These are phyloP conservation scores for Hoplodrina ambigua DNA, from an alignment of 2,888 invertebrate genomes.

Conservation along the genomic window DNA sequence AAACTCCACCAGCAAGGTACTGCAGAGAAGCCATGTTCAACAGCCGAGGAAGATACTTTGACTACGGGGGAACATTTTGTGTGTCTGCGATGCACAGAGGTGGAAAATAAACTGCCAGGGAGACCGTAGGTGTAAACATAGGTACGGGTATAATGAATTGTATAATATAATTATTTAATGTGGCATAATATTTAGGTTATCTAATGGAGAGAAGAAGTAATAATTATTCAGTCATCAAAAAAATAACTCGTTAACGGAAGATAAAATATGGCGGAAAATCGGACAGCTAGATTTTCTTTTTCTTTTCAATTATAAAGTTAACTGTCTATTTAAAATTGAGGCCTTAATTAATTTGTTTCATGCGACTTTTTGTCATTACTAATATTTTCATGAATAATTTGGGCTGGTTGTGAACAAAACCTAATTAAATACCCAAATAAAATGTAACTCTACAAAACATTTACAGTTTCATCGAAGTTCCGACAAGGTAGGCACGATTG, in stretches of 20 bases:
- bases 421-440: no score
- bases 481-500: neutral
- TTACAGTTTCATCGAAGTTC: neutral
- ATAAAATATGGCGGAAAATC: no score
- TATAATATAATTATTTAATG: no score
- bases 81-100: neutral
- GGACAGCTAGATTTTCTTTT: no score
- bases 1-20: constrained; percentile 42
- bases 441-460: no score
- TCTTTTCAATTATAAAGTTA: no score
- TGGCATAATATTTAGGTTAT: no score
- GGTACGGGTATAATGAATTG: neutral
- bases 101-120: neutral
- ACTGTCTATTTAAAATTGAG: neutral
- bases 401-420: no score
- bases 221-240: no score
- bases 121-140: neutral
- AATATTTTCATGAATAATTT: no score
- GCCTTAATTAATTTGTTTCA: neutral
- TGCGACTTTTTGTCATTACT: neutral
- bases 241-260: no score
- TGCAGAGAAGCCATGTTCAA: constrained; percentile 18
- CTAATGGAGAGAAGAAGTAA: no score
- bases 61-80: constrained; percentile 27
- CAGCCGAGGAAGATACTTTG: constrained; percentile 35